phyloP scores from a whole-genome alignment of 2,888 invertebrate genomes.

The Rhagonycha fulva region DNA sequence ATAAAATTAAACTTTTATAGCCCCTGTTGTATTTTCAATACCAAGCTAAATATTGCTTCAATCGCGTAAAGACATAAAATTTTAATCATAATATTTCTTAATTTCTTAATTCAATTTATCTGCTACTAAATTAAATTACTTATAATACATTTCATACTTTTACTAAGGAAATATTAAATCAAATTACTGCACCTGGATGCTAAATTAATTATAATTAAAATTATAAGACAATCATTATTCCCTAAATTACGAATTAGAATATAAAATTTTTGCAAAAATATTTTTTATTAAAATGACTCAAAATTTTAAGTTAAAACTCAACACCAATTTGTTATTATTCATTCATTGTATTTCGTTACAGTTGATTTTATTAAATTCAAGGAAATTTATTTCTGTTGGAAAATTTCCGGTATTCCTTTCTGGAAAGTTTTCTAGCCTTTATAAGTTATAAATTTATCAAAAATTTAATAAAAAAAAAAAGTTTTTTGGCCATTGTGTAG shows the following conservation, averaged over 20 bases:
- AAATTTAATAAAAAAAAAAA: too few relatives aligned
- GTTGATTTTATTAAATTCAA: too few relatives aligned
- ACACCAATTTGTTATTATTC: too few relatives aligned
- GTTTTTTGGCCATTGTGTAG: too few relatives aligned
- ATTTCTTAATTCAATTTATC: not conserved
- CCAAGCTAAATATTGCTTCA: not conserved
- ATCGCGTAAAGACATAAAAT: not conserved
- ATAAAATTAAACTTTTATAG: conserved; percentile 12
- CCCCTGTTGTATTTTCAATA: not conserved
- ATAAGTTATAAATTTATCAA: too few relatives aligned
- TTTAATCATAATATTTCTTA: not conserved
- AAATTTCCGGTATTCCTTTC: too few relatives aligned
- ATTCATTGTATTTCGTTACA: too few relatives aligned
- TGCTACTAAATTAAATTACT: not conserved
- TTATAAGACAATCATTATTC: not conserved
- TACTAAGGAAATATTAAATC: not conserved
- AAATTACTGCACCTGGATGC: not conserved
- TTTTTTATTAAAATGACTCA: too few relatives aligned
- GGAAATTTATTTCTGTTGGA: too few relatives aligned
- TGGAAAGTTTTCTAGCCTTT: too few relatives aligned
- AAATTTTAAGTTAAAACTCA: too few relatives aligned
- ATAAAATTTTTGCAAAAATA: not conserved
- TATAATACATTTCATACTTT: not conserved
- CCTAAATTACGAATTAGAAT: not conserved
- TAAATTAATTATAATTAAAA: not conserved